Percentiles rank a stretch among this genome's conserved stretches.
Conservation (phyloP, 2,888 invertebrate species). For the Smittia sp. region DNA sequence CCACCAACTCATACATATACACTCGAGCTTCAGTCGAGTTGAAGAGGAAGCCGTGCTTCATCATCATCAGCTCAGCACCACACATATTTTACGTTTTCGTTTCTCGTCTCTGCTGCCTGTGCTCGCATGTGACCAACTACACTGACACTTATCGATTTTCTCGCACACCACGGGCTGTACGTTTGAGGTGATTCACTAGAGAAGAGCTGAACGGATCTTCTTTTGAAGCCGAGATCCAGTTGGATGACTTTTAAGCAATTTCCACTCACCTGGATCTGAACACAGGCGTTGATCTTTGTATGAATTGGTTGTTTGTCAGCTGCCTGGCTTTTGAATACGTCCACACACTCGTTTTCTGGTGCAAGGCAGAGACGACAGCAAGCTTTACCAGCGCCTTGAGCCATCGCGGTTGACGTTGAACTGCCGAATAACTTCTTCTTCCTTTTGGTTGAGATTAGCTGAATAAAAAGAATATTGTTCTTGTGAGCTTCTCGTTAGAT, state of each 20-base stretch:
- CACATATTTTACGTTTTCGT: slow-evolving; percentile 19
- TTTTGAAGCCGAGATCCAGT: not conserved
- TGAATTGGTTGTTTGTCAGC: slow-evolving; percentile 54
- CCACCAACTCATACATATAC: slow-evolving; percentile 35
- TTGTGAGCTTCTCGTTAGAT: not conserved
- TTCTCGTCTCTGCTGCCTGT: slow-evolving; percentile 8
- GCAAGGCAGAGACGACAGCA: slow-evolving; percentile 54
- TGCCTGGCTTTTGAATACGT: slow-evolving; percentile 53
- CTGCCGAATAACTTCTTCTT: not conserved
- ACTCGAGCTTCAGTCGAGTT: slow-evolving; percentile 17
- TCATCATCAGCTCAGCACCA: slow-evolving; percentile 37
- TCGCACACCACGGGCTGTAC: slow-evolving; percentile 18
- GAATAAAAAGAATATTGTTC: not conserved
- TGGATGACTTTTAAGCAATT: not conserved
- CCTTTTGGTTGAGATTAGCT: not conserved
- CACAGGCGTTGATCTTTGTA: slow-evolving; percentile 53
- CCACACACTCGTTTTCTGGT: slow-evolving; percentile 54
- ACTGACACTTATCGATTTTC: slow-evolving; percentile 41
- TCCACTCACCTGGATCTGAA: slow-evolving; percentile 54
- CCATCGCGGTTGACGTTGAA: slow-evolving; percentile 6
- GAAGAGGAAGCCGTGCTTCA: slow-evolving; percentile 32
- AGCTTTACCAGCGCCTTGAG: slow-evolving; percentile 46
- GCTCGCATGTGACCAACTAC: slow-evolving; percentile 38
- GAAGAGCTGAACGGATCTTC: not conserved
- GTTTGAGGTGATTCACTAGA: slow-evolving; percentile 31